These are phyloP conservation scores for Drosophila lutescens DNA, from an alignment of 2,888 invertebrate genomes.

Conservation along the genomic window DNA sequence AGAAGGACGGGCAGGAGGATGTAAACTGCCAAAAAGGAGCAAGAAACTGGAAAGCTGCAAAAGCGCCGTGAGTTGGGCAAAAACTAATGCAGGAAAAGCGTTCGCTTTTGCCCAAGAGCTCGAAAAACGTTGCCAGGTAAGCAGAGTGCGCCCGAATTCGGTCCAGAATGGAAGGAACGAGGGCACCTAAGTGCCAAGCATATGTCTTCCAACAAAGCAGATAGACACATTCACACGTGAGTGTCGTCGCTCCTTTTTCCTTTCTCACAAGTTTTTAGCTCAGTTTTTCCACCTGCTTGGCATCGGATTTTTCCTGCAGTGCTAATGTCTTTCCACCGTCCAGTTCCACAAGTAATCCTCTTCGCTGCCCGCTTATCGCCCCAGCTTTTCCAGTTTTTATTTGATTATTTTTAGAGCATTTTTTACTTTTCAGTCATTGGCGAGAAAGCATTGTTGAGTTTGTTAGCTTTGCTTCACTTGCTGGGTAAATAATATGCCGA, in stretches of 20 bases:
- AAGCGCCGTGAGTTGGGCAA: slow-evolving; percentile 24
- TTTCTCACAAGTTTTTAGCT: slow-evolving; percentile 22
- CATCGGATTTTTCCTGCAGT: slow-evolving; percentile 31
- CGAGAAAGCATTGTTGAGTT: slow-evolving; percentile 25
- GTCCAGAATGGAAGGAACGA: slow-evolving; percentile 20
- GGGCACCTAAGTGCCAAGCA: slow-evolving; percentile 73
- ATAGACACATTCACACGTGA: slow-evolving; percentile 56
- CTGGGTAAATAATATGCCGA: slow-evolving; percentile 18
- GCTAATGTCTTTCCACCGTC: slow-evolving; percentile 37
- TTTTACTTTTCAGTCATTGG: slow-evolving; percentile 26
- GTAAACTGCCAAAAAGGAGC: slow-evolving; percentile 39
- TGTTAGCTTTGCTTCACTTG: slow-evolving; percentile 5
- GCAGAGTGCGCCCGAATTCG: slow-evolving; percentile 4
- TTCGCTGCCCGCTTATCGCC: not conserved
- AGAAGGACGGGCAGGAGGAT: not conserved
- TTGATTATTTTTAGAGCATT: slow-evolving; percentile 15
- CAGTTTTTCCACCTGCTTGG: slow-evolving; percentile 20
- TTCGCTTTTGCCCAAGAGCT: slow-evolving; percentile 42
- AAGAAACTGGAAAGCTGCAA: slow-evolving; percentile 29
- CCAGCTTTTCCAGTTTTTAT: slow-evolving; percentile 27
- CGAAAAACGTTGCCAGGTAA: slow-evolving; percentile 44
- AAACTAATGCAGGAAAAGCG: slow-evolving; percentile 49
- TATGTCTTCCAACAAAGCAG: slow-evolving; percentile 62
- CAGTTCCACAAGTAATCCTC: slow-evolving; percentile 21
- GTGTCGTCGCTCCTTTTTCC: slow-evolving; percentile 24